phyloP scores from a whole-genome alignment of 2,888 invertebrate genomes.

The Drepanosiphum platanoidis region DNA sequence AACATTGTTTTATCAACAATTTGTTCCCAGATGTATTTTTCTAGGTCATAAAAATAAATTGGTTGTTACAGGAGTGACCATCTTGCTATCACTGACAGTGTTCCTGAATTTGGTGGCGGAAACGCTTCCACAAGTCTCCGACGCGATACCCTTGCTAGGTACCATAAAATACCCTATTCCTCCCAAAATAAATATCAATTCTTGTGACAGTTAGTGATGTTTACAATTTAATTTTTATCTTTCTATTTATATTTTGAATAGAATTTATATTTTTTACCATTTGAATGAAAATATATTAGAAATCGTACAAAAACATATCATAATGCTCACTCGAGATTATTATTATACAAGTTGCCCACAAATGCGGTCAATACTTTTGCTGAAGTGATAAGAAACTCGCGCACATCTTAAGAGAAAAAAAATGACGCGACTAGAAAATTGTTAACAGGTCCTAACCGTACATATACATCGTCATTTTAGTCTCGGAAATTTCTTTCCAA shows the following conservation, averaged over 20 bases:
- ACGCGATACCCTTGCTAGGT: constrained; percentile 75
- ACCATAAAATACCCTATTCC: constrained; percentile 64
- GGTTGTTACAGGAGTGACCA: constrained; percentile 87
- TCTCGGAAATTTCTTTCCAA: too few relatives aligned
- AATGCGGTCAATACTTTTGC: too few relatives aligned
- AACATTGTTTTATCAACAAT: constrained; percentile 50
- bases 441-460: too few relatives aligned
- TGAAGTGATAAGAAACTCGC: too few relatives aligned
- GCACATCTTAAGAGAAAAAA: too few relatives aligned
- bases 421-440: too few relatives aligned
- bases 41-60: constrained; percentile 60
- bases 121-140: constrained; percentile 84
- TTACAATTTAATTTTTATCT: constrained; percentile 64
- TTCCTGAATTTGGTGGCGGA: constrained; percentile 97
- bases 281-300: constrained; percentile 46
- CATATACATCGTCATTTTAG: too few relatives aligned
- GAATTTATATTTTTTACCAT: constrained; percentile 53
- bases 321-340: too few relatives aligned
- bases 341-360: background rate
- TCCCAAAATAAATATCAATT: constrained; percentile 61
- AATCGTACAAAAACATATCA: constrained; percentile 52
- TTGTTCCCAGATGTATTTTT: constrained; percentile 53
- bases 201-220: constrained; percentile 63
- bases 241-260: constrained; percentile 63
- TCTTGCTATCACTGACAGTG: constrained; percentile 96